Conservation (phyloP, 2,797 vertebrate genomes). For the Anguilla anguilla region DNA sequence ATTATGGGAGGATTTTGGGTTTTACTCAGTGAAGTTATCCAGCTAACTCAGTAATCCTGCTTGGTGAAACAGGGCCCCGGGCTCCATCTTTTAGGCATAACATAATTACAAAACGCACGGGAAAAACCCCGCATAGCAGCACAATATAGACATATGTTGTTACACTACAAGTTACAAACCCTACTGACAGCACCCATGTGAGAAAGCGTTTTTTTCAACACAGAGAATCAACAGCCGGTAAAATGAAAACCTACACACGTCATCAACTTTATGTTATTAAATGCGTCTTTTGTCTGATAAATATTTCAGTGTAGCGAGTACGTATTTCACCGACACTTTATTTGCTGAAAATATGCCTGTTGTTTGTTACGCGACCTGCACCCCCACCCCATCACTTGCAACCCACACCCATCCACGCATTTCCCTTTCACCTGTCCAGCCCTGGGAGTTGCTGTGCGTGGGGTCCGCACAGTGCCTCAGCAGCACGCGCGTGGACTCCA, state of each 20-base stretch:
- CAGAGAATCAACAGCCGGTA: too few relatives aligned
- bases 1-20: too few relatives aligned
- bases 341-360: not conserved
- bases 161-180: not conserved
- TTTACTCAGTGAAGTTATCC: too few relatives aligned
- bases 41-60: too few relatives aligned
- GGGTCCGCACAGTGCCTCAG: slow-evolving; percentile 85
- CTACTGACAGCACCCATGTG: not conserved
- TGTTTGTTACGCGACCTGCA: not conserved
- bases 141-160: not conserved
- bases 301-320: not conserved
- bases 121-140: too few relatives aligned
- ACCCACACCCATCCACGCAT: slow-evolving; percentile 63
- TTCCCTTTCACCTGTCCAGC: slow-evolving; percentile 82
- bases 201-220: not conserved
- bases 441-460: slow-evolving; percentile 80
- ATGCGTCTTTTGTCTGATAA: not conserved
- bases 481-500: slow-evolving; percentile 86
- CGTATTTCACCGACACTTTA: not conserved
- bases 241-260: too few relatives aligned
- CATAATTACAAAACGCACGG: too few relatives aligned
- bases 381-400: slow-evolving; percentile 41
- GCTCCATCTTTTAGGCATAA: not conserved
- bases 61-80: too few relatives aligned
- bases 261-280: not conserved